A percentile compares a stretch with the other conserved stretches of the same genome.
phyloP scores from a whole-genome alignment of 2,888 invertebrate genomes.

The Drosophila melanosoma region DNA sequence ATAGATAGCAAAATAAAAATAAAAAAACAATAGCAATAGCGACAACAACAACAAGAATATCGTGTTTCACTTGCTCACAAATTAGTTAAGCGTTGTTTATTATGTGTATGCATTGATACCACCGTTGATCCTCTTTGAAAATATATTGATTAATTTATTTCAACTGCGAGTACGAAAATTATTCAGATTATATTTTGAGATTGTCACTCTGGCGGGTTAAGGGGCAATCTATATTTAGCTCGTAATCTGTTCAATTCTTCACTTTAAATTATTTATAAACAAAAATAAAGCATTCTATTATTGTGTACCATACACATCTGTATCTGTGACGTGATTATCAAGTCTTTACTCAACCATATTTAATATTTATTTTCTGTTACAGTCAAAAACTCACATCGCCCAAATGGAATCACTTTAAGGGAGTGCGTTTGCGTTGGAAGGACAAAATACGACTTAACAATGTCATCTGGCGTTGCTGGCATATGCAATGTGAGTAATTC shows the following conservation, averaged over 20 bases:
- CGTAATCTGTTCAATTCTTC: conserved; percentile 43
- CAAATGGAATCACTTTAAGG: conserved; percentile 99
- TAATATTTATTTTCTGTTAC: conserved; percentile 43
- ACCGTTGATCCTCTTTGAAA: conserved; percentile 12
- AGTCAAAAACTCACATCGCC: conserved; percentile 99
- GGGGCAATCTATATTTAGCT: conserved; percentile 50
- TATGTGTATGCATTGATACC: conserved; percentile 23
- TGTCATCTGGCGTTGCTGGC: conserved; percentile 99
- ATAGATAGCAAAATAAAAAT: conserved; percentile 17
- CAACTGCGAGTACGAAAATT: conserved; percentile 19
- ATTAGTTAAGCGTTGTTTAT: conserved; percentile 46
- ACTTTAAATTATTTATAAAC: conserved; percentile 46
- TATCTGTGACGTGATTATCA: not conserved
- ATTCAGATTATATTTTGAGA: conserved; percentile 56
- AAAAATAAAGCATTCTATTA: conserved; percentile 23
- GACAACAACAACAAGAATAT: conserved; percentile 25
- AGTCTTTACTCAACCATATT: not conserved
- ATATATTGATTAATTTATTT: conserved; percentile 25
- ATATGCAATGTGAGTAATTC: conserved; percentile 95
- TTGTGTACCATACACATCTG: conserved; percentile 12
- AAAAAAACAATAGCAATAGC: conserved; percentile 7
- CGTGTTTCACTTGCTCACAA: conserved; percentile 25
- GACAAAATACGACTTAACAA: conserved; percentile 99
- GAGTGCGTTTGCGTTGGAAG: conserved; percentile 98
- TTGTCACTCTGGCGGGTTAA: conserved; percentile 50